phyloP scores from a whole-genome alignment of 1,140 invertebrate genomes.

The Yoshiicerus persimilis region DNA sequence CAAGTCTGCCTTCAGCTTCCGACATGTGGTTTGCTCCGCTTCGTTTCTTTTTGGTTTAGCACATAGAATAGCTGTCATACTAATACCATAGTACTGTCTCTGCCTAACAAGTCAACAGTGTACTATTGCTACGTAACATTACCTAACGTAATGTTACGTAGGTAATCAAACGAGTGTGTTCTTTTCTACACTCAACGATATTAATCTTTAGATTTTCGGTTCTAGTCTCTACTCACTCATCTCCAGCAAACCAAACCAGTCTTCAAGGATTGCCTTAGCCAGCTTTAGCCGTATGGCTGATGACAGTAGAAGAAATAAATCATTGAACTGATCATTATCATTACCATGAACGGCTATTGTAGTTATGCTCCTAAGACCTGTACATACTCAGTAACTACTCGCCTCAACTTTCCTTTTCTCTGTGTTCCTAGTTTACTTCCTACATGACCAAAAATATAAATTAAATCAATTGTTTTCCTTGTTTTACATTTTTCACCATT shows the following conservation, averaged over 20 bases:
- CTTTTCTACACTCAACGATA: conserved; percentile 5
- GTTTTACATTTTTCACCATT: no score
- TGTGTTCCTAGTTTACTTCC: background rate
- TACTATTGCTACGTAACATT: background rate
- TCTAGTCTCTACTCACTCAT: background rate
- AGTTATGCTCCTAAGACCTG: background rate
- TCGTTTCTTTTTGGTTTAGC: background rate
- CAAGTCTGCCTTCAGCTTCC: conserved; percentile 13
- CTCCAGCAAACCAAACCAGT: background rate
- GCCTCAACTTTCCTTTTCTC: background rate
- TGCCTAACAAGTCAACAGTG: background rate
- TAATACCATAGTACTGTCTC: background rate
- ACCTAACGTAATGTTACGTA: background rate
- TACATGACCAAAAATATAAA: background rate
- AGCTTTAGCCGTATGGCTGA: background rate
- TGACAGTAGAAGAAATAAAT: conserved; percentile 26
- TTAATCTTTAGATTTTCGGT: conserved; percentile 13
- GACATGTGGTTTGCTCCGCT: conserved; percentile 17
- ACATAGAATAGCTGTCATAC: background rate
- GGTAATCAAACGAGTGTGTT: background rate
- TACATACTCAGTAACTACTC: background rate
- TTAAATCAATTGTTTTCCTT: background rate
- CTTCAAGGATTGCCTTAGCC: background rate
- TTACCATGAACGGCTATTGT: conserved; percentile 11
- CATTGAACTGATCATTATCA: conserved; percentile 23